These are phyloP conservation scores for Pluvialis apricaria DNA, from an alignment of 2,113 vertebrate species.

Conservation along the genomic window DNA sequence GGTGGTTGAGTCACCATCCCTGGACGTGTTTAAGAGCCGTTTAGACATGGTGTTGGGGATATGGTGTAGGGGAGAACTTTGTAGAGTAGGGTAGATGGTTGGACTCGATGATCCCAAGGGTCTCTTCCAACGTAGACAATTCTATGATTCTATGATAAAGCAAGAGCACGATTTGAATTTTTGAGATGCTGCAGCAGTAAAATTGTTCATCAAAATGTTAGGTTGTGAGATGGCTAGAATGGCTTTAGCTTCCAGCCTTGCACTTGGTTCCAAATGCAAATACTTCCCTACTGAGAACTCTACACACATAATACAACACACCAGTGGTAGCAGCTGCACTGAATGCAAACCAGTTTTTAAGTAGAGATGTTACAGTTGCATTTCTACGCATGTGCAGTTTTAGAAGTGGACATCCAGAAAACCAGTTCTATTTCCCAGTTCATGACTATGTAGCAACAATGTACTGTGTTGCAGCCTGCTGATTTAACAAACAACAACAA, in stretches of 20 bases:
- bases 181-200: not conserved
- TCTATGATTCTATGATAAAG: too few relatives aligned
- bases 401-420: fast-evolving
- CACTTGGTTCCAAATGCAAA: not conserved
- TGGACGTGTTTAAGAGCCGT: too few relatives aligned
- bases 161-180: not conserved
- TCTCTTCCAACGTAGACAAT: too few relatives aligned
- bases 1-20: too few relatives aligned
- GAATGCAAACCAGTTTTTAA: not conserved
- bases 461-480: not conserved
- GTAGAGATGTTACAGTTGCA: not conserved
- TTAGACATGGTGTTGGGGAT: too few relatives aligned
- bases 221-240: not conserved
- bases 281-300: not conserved
- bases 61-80: too few relatives aligned
- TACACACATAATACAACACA: not conserved
- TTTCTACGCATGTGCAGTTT: not conserved
- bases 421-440: not conserved
- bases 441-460: not conserved
- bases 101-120: too few relatives aligned
- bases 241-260: not conserved
- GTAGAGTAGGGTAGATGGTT: too few relatives aligned
- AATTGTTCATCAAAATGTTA: not conserved
- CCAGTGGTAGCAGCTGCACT: not conserved
- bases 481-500: not conserved